These are phyloP conservation scores for Clarias macrocephalus DNA, from an alignment of 2,113 vertebrate species.

Conservation along the genomic window DNA sequence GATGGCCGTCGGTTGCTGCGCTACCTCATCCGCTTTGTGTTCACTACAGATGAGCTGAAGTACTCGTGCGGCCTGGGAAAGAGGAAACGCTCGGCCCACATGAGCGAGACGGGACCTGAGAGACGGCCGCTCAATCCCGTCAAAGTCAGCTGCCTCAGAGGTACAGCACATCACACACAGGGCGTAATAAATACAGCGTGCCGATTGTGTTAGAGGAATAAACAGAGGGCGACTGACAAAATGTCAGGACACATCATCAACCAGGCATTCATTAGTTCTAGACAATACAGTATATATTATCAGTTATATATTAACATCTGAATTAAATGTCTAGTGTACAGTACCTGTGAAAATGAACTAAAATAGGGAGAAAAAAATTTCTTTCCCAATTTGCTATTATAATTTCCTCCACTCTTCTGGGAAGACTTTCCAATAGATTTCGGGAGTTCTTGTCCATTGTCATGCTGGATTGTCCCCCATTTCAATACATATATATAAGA, in stretches of 20 bases:
- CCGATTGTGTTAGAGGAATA: not conserved
- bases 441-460: too few relatives aligned
- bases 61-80: constrained; percentile 99
- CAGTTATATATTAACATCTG: not conserved
- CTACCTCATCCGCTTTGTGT: constrained; percentile 98
- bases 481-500: too few relatives aligned
- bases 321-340: too few relatives aligned
- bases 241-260: too few relatives aligned
- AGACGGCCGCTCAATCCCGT: constrained; percentile 97
- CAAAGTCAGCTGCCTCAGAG: constrained; percentile 99
- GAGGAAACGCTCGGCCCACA: constrained; percentile 98
- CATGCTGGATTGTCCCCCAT: too few relatives aligned
- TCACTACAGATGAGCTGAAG: constrained; percentile 98
- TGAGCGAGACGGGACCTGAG: constrained; percentile 93
- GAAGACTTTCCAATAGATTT: too few relatives aligned
- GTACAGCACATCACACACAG: constrained; percentile 66
- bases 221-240: not conserved
- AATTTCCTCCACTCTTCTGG: too few relatives aligned
- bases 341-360: too few relatives aligned
- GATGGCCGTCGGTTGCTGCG: constrained; percentile 93
- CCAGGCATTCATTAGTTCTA: not conserved
- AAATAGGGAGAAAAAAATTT: too few relatives aligned
- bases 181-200: not conserved
- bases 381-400: too few relatives aligned
- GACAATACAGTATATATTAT: not conserved